A percentile compares a stretch with the other conserved stretches of the same genome.
phyloP scores from a whole-genome alignment of 2,797 vertebrate genomes.

The Rhinoraja longicauda region DNA sequence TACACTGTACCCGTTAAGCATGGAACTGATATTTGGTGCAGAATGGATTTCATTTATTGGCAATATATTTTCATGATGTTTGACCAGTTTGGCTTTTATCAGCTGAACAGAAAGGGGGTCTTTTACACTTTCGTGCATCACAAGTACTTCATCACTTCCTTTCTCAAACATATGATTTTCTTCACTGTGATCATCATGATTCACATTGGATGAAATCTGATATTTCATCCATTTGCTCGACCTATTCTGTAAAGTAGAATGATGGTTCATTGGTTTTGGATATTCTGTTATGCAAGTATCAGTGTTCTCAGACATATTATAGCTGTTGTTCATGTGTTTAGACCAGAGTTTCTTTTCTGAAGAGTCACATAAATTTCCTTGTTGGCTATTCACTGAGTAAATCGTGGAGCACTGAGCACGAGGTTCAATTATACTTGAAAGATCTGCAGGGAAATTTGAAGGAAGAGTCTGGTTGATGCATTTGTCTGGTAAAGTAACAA shows the following conservation, averaged over 20 bases:
- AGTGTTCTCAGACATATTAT: constrained; percentile 28
- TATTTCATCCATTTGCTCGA: constrained; percentile 67
- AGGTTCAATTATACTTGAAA: neutral
- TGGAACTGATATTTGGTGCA: neutral
- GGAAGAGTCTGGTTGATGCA: neutral
- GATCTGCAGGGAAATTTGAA: rapidly evolving
- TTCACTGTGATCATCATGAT: neutral
- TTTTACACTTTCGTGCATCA: neutral
- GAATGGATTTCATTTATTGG: neutral
- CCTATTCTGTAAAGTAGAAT: constrained; percentile 41
- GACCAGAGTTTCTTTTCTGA: constrained; percentile 41
- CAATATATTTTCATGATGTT: constrained; percentile 38
- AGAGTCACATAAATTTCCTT: constrained; percentile 34
- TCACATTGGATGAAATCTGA: constrained; percentile 46
- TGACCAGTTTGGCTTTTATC: constrained; percentile 43
- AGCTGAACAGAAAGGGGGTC: constrained; percentile 38
- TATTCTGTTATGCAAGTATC: constrained; percentile 30
- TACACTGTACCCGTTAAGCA: neutral
- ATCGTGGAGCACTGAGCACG: neutral
- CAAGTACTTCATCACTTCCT: constrained; percentile 25
- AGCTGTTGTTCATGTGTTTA: constrained; percentile 45
- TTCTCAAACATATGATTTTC: constrained; percentile 40
- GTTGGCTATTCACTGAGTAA: constrained; percentile 32
- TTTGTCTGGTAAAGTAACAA: constrained; percentile 44
- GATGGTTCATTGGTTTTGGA: neutral